phyloP scores from a whole-genome alignment of 2,113 vertebrate species.

The Lathamus discolor region DNA sequence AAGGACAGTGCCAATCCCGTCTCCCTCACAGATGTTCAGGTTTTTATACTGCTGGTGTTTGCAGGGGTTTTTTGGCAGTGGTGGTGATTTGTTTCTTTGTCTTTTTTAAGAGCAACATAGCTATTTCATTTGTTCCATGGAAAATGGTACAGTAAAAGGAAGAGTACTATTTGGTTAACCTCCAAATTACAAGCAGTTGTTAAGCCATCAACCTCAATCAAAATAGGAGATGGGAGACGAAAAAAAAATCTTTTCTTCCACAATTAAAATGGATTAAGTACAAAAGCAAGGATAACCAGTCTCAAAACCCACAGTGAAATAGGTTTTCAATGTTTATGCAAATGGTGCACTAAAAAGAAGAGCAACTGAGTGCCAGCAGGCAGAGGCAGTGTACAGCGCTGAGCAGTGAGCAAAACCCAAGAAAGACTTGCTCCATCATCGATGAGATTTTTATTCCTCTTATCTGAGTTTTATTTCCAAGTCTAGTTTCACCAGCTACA shows the following conservation, averaged over 20 bases:
- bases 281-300: neutral
- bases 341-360: neutral
- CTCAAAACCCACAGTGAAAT: neutral
- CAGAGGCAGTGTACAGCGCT: neutral
- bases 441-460: neutral
- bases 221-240: neutral
- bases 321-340: neutral
- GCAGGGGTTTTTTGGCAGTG: rapidly evolving
- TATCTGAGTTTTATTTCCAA: neutral
- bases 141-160: neutral
- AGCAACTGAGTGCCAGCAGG: neutral
- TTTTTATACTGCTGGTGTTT: neutral
- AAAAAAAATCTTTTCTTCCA: neutral
- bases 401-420: neutral
- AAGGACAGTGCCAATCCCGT: neutral
- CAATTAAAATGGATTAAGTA: neutral
- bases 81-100: neutral
- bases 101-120: neutral
- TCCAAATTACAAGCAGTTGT: neutral
- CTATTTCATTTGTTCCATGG: neutral
- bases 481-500: neutral
- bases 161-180: neutral
- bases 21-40: neutral
- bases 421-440: neutral
- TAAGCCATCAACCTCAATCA: neutral